phyloP scores from a whole-genome alignment of 2,888 invertebrate genomes.

The Drosophila leonis region DNA sequence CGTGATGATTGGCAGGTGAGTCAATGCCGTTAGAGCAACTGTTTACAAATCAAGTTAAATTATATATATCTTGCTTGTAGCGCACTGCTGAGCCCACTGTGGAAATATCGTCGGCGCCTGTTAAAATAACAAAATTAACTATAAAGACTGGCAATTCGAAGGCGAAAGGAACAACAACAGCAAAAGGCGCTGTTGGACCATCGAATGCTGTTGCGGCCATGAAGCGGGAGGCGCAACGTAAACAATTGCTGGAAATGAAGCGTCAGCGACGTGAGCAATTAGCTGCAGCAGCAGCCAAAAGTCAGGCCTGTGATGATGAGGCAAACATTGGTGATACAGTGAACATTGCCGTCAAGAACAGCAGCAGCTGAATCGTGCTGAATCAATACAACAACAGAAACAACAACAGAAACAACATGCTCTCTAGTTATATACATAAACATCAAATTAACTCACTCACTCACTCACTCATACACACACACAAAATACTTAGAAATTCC shows the following conservation, averaged over 20 bases:
- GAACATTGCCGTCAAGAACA: slow-evolving; percentile 56
- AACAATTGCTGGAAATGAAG: slow-evolving; percentile 90
- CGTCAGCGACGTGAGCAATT: slow-evolving; percentile 84
- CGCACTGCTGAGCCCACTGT: slow-evolving; percentile 40
- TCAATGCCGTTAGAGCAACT: not conserved
- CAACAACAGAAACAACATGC: slow-evolving; percentile 42
- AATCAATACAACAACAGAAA: slow-evolving; percentile 20
- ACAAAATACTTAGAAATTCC: slow-evolving; percentile 66
- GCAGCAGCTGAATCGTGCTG: slow-evolving; percentile 72
- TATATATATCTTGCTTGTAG: slow-evolving; percentile 23
- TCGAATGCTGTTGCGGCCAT: slow-evolving; percentile 85
- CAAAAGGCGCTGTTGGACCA: slow-evolving; percentile 36
- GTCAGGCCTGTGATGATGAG: slow-evolving; percentile 38
- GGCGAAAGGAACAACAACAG: slow-evolving; percentile 42
- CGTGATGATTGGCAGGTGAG: slow-evolving; percentile 89
- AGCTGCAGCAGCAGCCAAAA: slow-evolving; percentile 57
- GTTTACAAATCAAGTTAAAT: not conserved
- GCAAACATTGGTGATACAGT: slow-evolving; percentile 31
- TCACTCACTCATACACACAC: slow-evolving; percentile 34
- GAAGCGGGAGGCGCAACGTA: slow-evolving; percentile 90
- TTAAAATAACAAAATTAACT: slow-evolving; percentile 46
- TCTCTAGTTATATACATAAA: slow-evolving; percentile 64
- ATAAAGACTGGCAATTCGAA: slow-evolving; percentile 62
- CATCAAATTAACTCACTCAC: slow-evolving; percentile 44
- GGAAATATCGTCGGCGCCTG: slow-evolving; percentile 23